These are phyloP conservation scores for Drosophila kanekoi DNA, from an alignment of 2,888 invertebrate genomes.

Conservation along the genomic window DNA sequence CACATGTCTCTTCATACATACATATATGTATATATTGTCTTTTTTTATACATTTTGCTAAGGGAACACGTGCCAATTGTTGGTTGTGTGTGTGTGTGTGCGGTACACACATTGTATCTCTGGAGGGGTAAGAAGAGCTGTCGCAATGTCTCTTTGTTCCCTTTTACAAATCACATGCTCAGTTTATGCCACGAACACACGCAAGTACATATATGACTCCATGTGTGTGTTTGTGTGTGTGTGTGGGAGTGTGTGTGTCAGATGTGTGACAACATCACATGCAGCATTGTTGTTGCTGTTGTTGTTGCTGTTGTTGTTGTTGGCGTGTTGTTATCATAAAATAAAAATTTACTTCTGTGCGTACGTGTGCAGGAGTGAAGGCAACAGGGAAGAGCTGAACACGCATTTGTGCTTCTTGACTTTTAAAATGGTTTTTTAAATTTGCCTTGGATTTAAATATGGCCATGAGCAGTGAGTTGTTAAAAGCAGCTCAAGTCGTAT, in stretches of 20 bases:
- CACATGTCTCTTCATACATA: slow-evolving; percentile 9
- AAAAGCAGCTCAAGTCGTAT: slow-evolving; percentile 44
- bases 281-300: slow-evolving; percentile 35
- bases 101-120: slow-evolving; percentile 19
- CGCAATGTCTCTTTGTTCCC: slow-evolving; percentile 52
- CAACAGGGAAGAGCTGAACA: background rate
- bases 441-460: slow-evolving; percentile 58
- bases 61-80: slow-evolving; percentile 65
- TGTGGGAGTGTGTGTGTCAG: slow-evolving; percentile 24
- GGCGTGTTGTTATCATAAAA: slow-evolving; percentile 65
- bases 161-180: slow-evolving; percentile 70
- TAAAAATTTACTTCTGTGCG: slow-evolving; percentile 65
- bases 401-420: slow-evolving; percentile 53
- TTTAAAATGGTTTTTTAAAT: slow-evolving; percentile 39
- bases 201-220: slow-evolving; percentile 4
- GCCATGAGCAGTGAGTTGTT: slow-evolving; percentile 38
- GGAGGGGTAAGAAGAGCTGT: slow-evolving; percentile 24
- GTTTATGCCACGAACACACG: slow-evolving; percentile 50
- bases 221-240: slow-evolving; percentile 6
- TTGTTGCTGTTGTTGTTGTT: slow-evolving; percentile 43
- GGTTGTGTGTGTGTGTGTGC: slow-evolving; percentile 8
- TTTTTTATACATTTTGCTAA: slow-evolving; percentile 14
- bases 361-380: slow-evolving; percentile 42
- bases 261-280: slow-evolving; percentile 55
- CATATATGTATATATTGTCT: background rate